These are phyloP conservation scores for Willowsia nigromaculata DNA, from an alignment of 2,888 invertebrate genomes.

Conservation along the genomic window DNA sequence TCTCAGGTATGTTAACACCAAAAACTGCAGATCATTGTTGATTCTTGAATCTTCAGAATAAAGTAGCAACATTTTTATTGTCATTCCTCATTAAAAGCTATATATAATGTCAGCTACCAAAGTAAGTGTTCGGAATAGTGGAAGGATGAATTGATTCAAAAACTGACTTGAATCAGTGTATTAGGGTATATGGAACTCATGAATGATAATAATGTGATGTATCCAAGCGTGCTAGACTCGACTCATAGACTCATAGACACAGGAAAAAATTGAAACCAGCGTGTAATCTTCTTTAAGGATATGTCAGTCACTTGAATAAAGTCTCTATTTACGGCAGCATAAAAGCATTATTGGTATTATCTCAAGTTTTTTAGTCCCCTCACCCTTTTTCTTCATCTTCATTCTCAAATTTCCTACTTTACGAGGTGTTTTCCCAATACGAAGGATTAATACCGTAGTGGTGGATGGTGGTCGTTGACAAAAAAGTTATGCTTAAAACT, in stretches of 20 bases:
- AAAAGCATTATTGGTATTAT: not conserved
- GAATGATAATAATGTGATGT: too few species aligned
- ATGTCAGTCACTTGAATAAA: slow-evolving; percentile 37
- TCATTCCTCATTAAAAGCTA: slow-evolving; percentile 42
- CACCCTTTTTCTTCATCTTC: not conserved
- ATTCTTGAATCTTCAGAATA: slow-evolving; percentile 1
- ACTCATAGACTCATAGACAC: not conserved
- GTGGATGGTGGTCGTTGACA: not conserved
- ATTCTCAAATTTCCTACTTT: not conserved
- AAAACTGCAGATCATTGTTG: slow-evolving; percentile 57
- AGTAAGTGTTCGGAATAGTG: not conserved
- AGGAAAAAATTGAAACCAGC: slow-evolving; percentile 59
- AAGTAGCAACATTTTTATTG: slow-evolving; percentile 7
- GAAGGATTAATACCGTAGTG: not conserved
- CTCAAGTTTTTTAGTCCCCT: not conserved
- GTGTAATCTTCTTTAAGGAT: slow-evolving; percentile 70
- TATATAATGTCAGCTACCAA: not conserved
- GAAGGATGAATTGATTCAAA: slow-evolving; percentile 29
- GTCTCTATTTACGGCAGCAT: not conserved
- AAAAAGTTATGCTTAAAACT: slow-evolving; percentile 43
- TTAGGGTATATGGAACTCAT: too few species aligned
- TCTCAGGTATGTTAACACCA: not conserved
- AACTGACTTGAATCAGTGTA: not conserved
- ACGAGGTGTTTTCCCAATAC: not conserved
- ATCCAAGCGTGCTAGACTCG: too few species aligned